Conservation (phyloP, 1,140 invertebrate genomes). For the Ceratina australensis region DNA sequence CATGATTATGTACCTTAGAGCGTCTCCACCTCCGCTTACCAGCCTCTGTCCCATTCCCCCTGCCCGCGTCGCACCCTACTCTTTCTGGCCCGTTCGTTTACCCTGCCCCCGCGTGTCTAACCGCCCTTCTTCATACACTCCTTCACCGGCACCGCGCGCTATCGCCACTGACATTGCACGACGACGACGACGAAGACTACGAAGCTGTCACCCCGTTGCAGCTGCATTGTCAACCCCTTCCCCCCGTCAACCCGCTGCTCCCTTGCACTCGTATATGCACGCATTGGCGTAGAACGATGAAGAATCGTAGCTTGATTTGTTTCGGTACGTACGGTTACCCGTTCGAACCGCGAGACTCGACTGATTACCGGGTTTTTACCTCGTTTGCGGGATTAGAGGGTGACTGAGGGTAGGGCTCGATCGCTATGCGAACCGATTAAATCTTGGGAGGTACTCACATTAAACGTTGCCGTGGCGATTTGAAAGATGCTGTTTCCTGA, state of each 20-base stretch:
- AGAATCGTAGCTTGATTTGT: conserved; percentile 30
- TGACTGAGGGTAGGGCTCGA: not conserved
- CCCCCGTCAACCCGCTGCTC: conserved; percentile 31
- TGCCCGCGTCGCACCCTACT: conserved; percentile 7
- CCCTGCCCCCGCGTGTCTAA: conserved; percentile 21
- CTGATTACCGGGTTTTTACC: too few relatives aligned
- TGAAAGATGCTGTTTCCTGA: conserved; percentile 73
- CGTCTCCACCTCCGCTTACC: conserved; percentile 61
- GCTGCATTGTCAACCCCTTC: conserved; percentile 67
- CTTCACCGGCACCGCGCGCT: conserved; percentile 39
- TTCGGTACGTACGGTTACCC: too few relatives aligned
- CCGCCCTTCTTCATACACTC: conserved; percentile 45
- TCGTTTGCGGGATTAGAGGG: not conserved
- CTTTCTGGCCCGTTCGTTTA: conserved; percentile 26
- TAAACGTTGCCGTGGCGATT: conserved; percentile 74
- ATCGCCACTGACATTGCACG: conserved; percentile 52
- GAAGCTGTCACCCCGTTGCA: conserved; percentile 39
- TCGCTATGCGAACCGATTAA: not conserved
- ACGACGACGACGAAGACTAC: conserved; percentile 50
- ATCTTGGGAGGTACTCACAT: conserved; percentile 70
- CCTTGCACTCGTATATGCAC: conserved; percentile 61
- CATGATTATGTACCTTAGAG: conserved; percentile 80
- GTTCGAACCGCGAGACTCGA: too few relatives aligned
- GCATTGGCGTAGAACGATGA: conserved; percentile 65
- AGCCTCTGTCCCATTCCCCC: conserved; percentile 37